These are phyloP conservation scores for Dasysyrphus tricinctus DNA, from an alignment of 2,888 invertebrate genomes.

Conservation along the genomic window DNA sequence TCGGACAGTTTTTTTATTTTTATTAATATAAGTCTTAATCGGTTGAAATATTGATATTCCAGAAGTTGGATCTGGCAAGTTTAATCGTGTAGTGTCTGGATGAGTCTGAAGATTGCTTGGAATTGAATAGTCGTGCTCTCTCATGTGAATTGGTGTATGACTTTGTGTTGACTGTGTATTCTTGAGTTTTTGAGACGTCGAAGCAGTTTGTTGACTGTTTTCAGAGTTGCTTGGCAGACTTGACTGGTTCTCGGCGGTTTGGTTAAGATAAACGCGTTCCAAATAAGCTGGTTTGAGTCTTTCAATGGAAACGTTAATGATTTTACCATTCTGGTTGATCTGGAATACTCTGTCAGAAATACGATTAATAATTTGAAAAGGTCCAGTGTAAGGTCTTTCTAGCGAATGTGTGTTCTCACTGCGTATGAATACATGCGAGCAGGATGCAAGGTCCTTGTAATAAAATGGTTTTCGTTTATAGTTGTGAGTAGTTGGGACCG, in stretches of 20 bases:
- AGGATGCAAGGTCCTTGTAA: too few species aligned
- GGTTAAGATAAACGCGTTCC: not conserved
- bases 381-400: not conserved
- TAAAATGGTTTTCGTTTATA: too few species aligned
- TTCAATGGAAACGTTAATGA: not conserved
- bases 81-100: not conserved
- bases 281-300: conserved; percentile 10
- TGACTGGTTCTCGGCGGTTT: not conserved
- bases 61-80: not conserved
- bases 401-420: too few species aligned
- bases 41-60: not conserved
- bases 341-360: not conserved
- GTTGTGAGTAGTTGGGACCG: too few species aligned
- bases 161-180: not conserved
- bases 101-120: not conserved
- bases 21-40: not conserved
- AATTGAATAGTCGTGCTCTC: not conserved
- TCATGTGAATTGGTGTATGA: not conserved
- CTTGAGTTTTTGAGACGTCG: not conserved
- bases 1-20: not conserved
- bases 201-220: not conserved
- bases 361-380: not conserved
- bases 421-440: too few species aligned
- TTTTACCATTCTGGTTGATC: conserved; percentile 10
- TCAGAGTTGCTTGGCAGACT: not conserved